A percentile compares a stretch with the other conserved stretches of the same genome.
These are phyloP conservation scores for Drosophila asahinai DNA, from an alignment of 1,140 invertebrate genomes.

Conservation along the genomic window DNA sequence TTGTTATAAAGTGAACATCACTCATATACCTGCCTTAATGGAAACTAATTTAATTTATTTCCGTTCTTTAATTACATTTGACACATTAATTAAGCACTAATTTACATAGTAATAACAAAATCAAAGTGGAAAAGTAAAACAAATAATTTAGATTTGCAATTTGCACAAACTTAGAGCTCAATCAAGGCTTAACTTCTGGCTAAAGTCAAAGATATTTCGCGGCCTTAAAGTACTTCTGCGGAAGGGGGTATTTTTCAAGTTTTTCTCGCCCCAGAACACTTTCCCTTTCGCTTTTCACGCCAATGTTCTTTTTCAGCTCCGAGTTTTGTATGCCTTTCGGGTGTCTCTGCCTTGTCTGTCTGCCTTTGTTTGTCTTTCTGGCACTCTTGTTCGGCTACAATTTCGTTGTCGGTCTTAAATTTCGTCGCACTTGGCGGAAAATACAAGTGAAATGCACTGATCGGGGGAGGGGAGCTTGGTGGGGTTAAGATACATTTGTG, in stretches of 20 bases:
- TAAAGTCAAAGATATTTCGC: slow-evolving; percentile 2
- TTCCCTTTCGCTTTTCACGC: neutral
- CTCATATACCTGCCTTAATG: neutral
- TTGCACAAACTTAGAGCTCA: neutral
- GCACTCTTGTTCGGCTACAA: slow-evolving; percentile 45
- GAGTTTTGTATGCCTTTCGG: slow-evolving; percentile 7
- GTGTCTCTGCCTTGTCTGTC: slow-evolving; percentile 18
- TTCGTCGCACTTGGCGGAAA: slow-evolving; percentile 43
- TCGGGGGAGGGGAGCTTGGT: neutral
- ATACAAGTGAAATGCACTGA: slow-evolving; percentile 20
- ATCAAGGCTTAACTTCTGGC: neutral
- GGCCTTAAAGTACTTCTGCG: neutral
- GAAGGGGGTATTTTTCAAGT: neutral
- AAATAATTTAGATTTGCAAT: slow-evolving; percentile 2
- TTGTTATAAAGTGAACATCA: neutral
- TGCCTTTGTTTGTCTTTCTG: slow-evolving; percentile 20
- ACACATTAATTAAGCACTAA: neutral
- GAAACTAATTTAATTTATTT: neutral
- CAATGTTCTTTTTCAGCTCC: slow-evolving; percentile 4
- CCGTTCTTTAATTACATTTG: neutral
- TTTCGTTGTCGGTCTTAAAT: slow-evolving; percentile 31
- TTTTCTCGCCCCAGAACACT: neutral
- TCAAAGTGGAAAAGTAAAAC: neutral
- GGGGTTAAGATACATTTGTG: slow-evolving; percentile 17
- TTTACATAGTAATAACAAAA: neutral